phyloP scores from a whole-genome alignment of 2,888 invertebrate species.

The Isoperla grammatica region DNA sequence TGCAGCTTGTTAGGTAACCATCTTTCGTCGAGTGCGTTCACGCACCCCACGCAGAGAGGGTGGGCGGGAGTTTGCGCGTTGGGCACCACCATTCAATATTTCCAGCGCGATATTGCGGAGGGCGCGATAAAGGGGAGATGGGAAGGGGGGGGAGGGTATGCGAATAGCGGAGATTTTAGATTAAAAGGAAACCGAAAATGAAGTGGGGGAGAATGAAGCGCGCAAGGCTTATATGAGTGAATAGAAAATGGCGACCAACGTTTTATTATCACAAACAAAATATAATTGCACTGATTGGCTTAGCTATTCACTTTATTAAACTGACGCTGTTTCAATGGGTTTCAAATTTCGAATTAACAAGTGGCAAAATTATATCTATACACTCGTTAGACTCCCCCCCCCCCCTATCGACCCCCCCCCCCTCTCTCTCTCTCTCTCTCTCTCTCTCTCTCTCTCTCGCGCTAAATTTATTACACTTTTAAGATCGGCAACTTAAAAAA shows the following conservation, averaged over 20 bases:
- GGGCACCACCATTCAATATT: conserved; percentile 1
- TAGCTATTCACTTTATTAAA: no score
- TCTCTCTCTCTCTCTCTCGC: no score
- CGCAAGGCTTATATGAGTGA: not conserved
- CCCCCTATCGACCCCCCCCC: no score
- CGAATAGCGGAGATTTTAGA: conserved; percentile 7
- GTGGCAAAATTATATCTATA: no score
- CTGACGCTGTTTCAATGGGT: no score
- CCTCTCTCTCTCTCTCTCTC: no score
- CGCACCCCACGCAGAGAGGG: not conserved
- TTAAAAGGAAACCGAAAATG: conserved; percentile 14
- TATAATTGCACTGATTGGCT: no score
- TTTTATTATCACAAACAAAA: not conserved
- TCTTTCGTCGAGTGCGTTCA: not conserved
- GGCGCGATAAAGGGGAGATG: not conserved
- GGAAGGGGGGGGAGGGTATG: not conserved
- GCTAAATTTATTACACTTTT: no score
- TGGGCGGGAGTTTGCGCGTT: not conserved
- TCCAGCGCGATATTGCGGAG: not conserved
- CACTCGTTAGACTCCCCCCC: no score
- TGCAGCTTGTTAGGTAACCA: not conserved
- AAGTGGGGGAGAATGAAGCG: conserved; percentile 8
- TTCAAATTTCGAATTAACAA: no score
- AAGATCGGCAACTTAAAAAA: no score
- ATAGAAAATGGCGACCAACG: conserved; percentile 6